Evolutionary conservation across 2,797 vertebrate genomes (phyloP).

Genomic region (Ctenosaura bakeri): DNA sequence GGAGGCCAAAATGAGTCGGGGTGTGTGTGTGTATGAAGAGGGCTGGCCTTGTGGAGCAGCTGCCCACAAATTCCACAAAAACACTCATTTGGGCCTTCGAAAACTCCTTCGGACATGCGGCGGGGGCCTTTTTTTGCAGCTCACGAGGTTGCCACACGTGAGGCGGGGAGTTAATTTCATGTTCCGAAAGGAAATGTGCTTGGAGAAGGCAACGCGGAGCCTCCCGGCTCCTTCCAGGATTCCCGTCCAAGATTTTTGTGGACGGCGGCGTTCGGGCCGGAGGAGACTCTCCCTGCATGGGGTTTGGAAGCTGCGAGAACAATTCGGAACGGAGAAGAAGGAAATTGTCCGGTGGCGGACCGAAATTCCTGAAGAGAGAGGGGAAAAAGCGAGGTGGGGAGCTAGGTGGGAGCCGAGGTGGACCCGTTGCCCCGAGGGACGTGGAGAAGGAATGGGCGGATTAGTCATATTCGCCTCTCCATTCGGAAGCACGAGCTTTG

Average conservation of each 20-base stretch:
- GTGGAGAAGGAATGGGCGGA: background rate
- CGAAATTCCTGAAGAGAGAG: background rate
- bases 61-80: background rate
- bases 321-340: background rate
- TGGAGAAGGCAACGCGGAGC: background rate
- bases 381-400: background rate
- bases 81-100: rapidly evolving
- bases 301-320: background rate
- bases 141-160: constrained; percentile 19
- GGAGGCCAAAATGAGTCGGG: background rate
- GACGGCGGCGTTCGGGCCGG: background rate
- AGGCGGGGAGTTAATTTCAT: background rate
- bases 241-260: constrained; percentile 14
- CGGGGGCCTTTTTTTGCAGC: too few species aligned
- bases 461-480: background rate
- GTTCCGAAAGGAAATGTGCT: constrained; percentile 9
- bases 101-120: background rate
- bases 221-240: background rate
- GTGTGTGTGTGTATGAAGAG: too few species aligned
- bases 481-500: background rate
- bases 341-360: too few species aligned
- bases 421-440: background rate
- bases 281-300: background rate
- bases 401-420: too few species aligned
- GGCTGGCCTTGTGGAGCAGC: too few species aligned